A percentile compares a stretch with the other conserved stretches of the same genome.
Evolutionary conservation across 2,113 vertebrate species (phyloP).

Genomic region (Heterotilapia buettikoferi): DNA sequence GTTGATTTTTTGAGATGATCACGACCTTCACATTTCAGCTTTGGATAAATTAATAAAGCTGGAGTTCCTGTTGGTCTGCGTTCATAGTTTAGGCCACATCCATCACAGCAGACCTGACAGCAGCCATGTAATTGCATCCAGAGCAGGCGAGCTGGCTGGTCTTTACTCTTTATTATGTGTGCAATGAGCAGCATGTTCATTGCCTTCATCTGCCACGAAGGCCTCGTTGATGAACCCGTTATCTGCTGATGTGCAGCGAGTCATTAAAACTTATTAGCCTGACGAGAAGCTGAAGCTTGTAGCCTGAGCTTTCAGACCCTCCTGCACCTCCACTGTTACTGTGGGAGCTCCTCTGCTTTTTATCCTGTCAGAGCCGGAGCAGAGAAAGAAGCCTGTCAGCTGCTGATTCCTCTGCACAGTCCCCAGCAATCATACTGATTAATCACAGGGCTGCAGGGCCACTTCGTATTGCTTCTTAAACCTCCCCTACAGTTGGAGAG

Average conservation of each 20-base stretch:
- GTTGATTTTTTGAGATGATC: neutral
- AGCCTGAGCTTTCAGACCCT: neutral
- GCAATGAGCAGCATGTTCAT: neutral
- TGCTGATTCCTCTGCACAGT: neutral
- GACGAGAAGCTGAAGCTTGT: neutral
- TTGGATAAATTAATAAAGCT: neutral
- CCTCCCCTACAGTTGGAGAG: neutral
- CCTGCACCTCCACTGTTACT: neutral
- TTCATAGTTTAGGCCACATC: neutral
- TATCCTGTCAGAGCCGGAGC: neutral
- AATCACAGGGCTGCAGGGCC: conserved; percentile 1
- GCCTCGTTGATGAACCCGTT: neutral
- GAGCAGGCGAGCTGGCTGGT: rapidly evolving
- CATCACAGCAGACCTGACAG: neutral
- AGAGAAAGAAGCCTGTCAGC: neutral
- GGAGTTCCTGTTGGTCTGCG: neutral
- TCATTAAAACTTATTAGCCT: neutral
- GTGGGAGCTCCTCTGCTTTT: neutral
- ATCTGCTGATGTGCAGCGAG: neutral
- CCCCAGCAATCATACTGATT: conserved; percentile 5
- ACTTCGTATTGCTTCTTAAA: neutral
- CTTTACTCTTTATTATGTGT: neutral
- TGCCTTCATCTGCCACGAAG: neutral
- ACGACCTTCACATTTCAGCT: neutral
- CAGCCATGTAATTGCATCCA: neutral